Base-by-base conservation (phyloP, 2,888 invertebrate species). In the Pelosia muscerda region DNA sequence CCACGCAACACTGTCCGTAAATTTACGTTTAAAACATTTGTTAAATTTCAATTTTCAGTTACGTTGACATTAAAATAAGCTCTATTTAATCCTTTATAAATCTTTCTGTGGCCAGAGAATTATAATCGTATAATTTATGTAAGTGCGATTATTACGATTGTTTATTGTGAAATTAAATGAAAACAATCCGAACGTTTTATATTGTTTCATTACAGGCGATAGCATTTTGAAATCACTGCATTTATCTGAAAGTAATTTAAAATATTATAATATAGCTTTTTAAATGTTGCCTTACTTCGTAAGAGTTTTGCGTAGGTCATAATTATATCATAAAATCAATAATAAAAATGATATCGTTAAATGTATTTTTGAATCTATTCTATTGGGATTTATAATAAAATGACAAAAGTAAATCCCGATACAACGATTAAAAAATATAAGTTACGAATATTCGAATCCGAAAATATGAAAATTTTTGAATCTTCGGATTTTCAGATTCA, bases 61-160 rank as follows among this genome's bases (percentile, higher is more conserved):
- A 31, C 10, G 25, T 62, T 15, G 2, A 23, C 62, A 67, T 67
- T 58, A n/a, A 57, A 28, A 42, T 28, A 66, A 13, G n/a, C 57
- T 53, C 23, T 26, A 57, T 63, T 53, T 49, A 64, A 69, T 65
- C 53, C 61, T 65, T 57, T 60, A 23, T 15, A 62, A 49, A 65
- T 63, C n/a, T 49, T 34, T 34, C 22, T 9, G 49, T 49, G 62
- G 62, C 31, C 49, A 58, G 25, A 57, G 62, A 58, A 63, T 58
- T 58, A 67, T 58, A 67, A 67, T 67, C 62, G 38, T 19, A 31
- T 63, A 67, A 67, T 63, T 63, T 67, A 67, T 67, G 31, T 28
- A 31, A 63, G n/a, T 57, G 49, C 11, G 66, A 66, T 61, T 62
- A 63, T 62, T 25, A 11, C 34, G 23, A 22, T 38, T 38, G 9